Evolutionary conservation across 2,797 vertebrate genomes (phyloP), one percentile per base, ranked within the genome.

Genomic region (Holocentrus rufus): DNA sequence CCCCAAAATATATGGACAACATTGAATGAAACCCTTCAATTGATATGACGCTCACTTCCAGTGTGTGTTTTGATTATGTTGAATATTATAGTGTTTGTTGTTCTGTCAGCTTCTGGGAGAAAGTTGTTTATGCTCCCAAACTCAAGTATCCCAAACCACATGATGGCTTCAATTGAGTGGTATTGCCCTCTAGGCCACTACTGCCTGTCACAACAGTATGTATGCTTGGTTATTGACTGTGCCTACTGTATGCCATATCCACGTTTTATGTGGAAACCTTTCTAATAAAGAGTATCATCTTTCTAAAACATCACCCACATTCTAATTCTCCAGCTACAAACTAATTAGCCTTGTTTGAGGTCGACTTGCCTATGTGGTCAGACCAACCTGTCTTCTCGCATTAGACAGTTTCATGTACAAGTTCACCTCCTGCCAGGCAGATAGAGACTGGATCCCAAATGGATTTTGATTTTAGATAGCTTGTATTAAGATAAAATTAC

Each of bases 181-280:
- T 30, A 15, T 50, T 30, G 20, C 52, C 63, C 27, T 72, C 69
- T 50, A 58, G 82, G 73, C 74, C 64, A 55, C 55, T 36, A 55
- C 74, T 80, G 82, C 80, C 76, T 82, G 76, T 56, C 27, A 59
- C 57, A 65, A 68, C 67, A 72, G 81, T 77, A 20, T 85, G 81
- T 77, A 15, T 85, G 81, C 72, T 67, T 79, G 82, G 71, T 83
- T 80, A 75, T 76, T 87, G 72, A 86, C 73, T 88, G 86, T 86
- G 88, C 88, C 86, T 89, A 64, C 34, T 67, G 75, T 86, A 59
- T 23, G 73, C 81, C 81, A 81, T 74, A 67, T 91, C 85, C 89
- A 84, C 89, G 77, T 89, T 90, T 88, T 83, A 87, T 81, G 83
- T 88, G 88, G 85, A 90, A 76, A 83, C 27, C 54, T 85, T 87